These are phyloP conservation scores for Azemiops feae DNA, from an alignment of 2,113 vertebrate species.

Conservation along the genomic window DNA sequence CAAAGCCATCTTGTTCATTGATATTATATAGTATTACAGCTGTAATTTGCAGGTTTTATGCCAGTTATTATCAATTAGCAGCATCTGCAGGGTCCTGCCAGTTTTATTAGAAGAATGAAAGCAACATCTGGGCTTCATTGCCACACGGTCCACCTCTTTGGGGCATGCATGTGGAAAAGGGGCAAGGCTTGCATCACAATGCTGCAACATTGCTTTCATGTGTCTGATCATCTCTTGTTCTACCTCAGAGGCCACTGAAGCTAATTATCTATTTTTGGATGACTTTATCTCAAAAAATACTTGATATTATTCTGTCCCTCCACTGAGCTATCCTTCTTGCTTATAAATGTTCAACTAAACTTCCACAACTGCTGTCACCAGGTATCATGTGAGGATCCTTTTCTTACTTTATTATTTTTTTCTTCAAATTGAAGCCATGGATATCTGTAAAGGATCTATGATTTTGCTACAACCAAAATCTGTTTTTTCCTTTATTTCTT, in stretches of 20 bases:
- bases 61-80: neutral
- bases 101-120: neutral
- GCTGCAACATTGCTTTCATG: neutral
- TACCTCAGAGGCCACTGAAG: neutral
- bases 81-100: neutral
- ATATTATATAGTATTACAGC: neutral
- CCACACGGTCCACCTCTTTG: neutral
- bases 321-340: neutral
- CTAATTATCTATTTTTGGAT: neutral
- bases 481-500: neutral
- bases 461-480: neutral
- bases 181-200: neutral
- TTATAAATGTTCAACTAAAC: neutral
- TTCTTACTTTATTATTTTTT: neutral
- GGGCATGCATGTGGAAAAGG: neutral
- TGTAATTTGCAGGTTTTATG: neutral
- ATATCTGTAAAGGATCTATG: neutral
- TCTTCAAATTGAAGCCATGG: neutral
- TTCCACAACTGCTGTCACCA: neutral
- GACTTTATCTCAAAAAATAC: neutral
- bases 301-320: neutral
- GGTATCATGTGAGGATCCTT: neutral
- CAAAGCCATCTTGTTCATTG: neutral
- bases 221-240: neutral
- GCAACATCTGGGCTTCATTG: neutral